These are phyloP conservation scores for Solea solea DNA, from an alignment of 2,113 vertebrate species.

Conservation along the genomic window DNA sequence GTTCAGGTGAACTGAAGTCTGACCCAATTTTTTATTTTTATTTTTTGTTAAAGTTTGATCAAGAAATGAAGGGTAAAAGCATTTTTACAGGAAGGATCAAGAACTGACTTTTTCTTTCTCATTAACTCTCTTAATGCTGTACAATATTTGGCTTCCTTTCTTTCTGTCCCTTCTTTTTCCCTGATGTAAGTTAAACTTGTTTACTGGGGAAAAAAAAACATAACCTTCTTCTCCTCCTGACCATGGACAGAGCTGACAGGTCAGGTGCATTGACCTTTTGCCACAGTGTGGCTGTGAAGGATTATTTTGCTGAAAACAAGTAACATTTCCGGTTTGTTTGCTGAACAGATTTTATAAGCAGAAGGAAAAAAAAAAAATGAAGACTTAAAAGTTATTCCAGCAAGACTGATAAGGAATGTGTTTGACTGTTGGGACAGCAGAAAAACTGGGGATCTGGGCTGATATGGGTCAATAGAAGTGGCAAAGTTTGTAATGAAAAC, in stretches of 20 bases:
- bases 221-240: conserved; percentile 43
- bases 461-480: neutral
- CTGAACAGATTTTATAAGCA: conserved; percentile 3
- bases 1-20: neutral
- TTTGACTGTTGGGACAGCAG: neutral
- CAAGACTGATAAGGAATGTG: conserved; percentile 1
- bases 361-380: neutral
- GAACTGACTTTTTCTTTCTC: neutral
- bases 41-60: neutral
- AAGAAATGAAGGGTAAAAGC: neutral
- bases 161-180: conserved; percentile 2
- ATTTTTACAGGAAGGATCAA: neutral
- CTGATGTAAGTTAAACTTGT: conserved; percentile 15
- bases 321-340: neutral
- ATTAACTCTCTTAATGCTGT: conserved; percentile 32
- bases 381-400: neutral
- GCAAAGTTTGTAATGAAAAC: neutral
- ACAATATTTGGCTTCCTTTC: conserved; percentile 14
- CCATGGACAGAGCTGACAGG: conserved; percentile 51
- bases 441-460: neutral
- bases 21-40: neutral
- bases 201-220: conserved; percentile 22
- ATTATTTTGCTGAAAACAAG: conserved; percentile 20
- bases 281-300: conserved; percentile 66
- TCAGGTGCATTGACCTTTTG: conserved; percentile 52